A percentile compares a stretch with the other conserved stretches of the same genome.
Evolutionary conservation across 2,113 vertebrate genomes (phyloP).

Genomic region (Gasterosteus nipponicus): DNA sequence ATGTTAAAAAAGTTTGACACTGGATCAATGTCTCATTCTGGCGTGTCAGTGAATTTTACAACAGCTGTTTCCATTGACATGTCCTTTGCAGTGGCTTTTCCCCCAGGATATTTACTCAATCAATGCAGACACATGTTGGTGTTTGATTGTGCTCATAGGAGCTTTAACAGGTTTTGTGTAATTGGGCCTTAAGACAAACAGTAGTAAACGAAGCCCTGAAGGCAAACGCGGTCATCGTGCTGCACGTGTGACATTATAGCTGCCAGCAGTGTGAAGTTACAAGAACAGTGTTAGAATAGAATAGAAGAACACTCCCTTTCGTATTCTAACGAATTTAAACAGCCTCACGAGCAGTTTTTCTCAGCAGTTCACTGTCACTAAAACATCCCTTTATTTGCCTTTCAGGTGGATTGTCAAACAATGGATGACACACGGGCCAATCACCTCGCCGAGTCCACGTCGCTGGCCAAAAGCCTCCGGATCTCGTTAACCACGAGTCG

Average conservation of each 20-base stretch:
- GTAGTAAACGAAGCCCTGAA: conserved; percentile 8
- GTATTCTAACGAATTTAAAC: background rate
- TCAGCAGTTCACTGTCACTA: background rate
- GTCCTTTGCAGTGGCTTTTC: conserved; percentile 7
- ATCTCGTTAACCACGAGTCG: conserved; percentile 3
- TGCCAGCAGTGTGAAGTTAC: background rate
- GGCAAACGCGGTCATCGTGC: background rate
- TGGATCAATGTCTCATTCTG: background rate
- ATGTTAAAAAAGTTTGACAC: background rate
- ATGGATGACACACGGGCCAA: conserved; percentile 8
- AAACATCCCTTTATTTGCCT: conserved; percentile 41
- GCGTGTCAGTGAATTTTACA: conserved; percentile 2
- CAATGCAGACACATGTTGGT: background rate
- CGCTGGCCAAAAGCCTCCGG: background rate
- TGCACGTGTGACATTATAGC: background rate
- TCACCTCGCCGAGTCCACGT: conserved; percentile 57
- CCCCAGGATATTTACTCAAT: conserved; percentile 14
- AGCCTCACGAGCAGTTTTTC: background rate
- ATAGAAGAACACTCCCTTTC: background rate
- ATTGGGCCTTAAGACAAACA: background rate
- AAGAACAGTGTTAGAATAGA: conserved; percentile 8
- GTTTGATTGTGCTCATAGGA: conserved; percentile 21
- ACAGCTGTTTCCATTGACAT: conserved; percentile 18
- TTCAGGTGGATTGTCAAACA: conserved; percentile 65
- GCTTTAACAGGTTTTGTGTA: conserved; percentile 14